Evolutionary conservation across 2,888 invertebrate genomes (phyloP).

Genomic region (Cryptus viduatorius): DNA sequence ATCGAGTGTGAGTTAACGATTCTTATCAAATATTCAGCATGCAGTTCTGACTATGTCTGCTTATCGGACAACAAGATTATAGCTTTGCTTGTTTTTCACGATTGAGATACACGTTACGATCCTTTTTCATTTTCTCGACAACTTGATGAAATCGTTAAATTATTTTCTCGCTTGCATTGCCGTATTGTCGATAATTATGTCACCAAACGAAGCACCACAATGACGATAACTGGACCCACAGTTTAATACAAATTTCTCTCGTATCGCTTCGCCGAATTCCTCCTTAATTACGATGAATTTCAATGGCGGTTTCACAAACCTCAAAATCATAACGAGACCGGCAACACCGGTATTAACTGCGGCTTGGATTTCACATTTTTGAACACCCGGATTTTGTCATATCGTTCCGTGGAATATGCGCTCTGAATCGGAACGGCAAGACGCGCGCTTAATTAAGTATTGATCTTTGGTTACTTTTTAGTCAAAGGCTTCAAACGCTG

Average conservation of each 20-base stretch:
- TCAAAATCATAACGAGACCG: neutral
- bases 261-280: too few species aligned
- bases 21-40: constrained; percentile 77
- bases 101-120: too few species aligned
- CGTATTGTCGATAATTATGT: too few species aligned
- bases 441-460: neutral
- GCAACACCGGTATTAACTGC: neutral
- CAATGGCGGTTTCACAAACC: neutral
- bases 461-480: neutral
- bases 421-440: neutral
- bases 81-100: too few species aligned
- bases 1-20: constrained; percentile 72
- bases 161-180: too few species aligned
- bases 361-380: neutral
- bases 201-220: too few species aligned
- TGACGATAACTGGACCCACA: too few species aligned
- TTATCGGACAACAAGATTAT: too few species aligned
- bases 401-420: neutral
- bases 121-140: too few species aligned
- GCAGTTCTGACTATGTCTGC: constrained; percentile 46
- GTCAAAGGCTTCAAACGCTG: constrained; percentile 5
- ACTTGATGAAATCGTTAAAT: too few species aligned
- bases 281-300: neutral
- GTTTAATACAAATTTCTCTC: too few species aligned
- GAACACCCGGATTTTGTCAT: neutral